Base-by-base conservation (phyloP, 2,888 invertebrate genomes). In the Endotricha flammealis region DNA sequence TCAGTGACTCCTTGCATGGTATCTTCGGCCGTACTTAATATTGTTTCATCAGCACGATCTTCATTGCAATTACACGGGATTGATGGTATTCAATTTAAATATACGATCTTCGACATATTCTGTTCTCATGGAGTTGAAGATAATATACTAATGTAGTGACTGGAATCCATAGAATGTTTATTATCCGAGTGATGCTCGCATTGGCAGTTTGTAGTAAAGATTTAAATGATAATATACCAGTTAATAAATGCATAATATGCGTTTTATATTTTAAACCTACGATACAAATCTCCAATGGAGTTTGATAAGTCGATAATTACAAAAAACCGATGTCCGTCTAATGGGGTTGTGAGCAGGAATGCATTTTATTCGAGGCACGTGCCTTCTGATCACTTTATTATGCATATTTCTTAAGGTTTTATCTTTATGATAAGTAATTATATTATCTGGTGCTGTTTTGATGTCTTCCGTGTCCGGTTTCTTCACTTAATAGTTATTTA, bases 221-320 rank as follows among this genome's bases (percentile, higher is more conserved):
- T 20, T 20, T n/a, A 20, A 27, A 27, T 12, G 12, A 25, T 36
- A 17, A 30, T 14, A 25, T 31, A 13, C 4, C 9, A 24, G 25
- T 30, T 29, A 36, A 27, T 27, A 12, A 12, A 27, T 27, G 12
- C 27, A 12, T 27, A 4, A 12, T n/a, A 27, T 27, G 12, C 16
- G 5, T 24, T 24, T 24, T 33, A 27, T 27, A 58, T 64, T 57
- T 67, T 53, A 47, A 46, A 48, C 40, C n/a, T 48, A 47, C 54
- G 56, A 57, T 64, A 74, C 76, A 75, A 77, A 77, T 79, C 78
- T 66, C 46, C 39, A 39, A 49, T 51, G 59, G 63, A 60, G 61
- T 72, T 73, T 69, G 77, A 75, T 77, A 72, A 66, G 64, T 64
- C 56, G 66, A 68, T 76, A 74, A 76, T 78, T 76, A 78, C 62